Evolutionary conservation across 2,797 vertebrate species (phyloP).

Genomic region (Clarias laeviceps): DNA sequence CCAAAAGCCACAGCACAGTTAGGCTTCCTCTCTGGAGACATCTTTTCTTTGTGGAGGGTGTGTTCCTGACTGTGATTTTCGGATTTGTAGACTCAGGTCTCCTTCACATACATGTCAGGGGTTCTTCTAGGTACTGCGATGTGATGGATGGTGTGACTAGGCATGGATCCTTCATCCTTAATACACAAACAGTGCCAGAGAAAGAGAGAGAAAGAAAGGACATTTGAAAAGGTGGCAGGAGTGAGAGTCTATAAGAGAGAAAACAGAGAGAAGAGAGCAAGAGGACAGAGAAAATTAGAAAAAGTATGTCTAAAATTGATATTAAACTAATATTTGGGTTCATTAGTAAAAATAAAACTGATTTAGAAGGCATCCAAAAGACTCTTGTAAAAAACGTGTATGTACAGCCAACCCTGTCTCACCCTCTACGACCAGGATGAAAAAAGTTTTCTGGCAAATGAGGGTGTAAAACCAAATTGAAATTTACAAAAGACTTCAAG

Average conservation of each 20-base stretch:
- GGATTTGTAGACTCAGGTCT: neutral
- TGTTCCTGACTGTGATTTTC: neutral
- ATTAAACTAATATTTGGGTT: neutral
- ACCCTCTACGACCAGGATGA: neutral
- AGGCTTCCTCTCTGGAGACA: neutral
- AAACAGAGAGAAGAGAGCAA: neutral
- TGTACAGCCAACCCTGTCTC: neutral
- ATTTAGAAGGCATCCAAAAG: neutral
- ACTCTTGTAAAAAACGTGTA: neutral
- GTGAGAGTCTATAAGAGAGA: neutral
- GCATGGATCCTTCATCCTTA: constrained; percentile 39
- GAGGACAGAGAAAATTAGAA: no score
- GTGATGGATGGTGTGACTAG: constrained; percentile 30
- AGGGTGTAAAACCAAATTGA: no score
- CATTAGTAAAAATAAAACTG: neutral
- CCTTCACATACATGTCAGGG: neutral
- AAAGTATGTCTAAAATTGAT: neutral
- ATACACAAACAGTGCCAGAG: neutral
- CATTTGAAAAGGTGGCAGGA: neutral
- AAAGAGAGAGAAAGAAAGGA: no score
- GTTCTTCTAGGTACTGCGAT: neutral
- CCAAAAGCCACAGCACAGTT: neutral
- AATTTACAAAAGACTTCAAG: no score
- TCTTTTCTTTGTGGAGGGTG: neutral
- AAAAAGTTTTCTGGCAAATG: neutral